Conservation (phyloP, 1,140 invertebrate species). For the Drosophila arizonae region DNA sequence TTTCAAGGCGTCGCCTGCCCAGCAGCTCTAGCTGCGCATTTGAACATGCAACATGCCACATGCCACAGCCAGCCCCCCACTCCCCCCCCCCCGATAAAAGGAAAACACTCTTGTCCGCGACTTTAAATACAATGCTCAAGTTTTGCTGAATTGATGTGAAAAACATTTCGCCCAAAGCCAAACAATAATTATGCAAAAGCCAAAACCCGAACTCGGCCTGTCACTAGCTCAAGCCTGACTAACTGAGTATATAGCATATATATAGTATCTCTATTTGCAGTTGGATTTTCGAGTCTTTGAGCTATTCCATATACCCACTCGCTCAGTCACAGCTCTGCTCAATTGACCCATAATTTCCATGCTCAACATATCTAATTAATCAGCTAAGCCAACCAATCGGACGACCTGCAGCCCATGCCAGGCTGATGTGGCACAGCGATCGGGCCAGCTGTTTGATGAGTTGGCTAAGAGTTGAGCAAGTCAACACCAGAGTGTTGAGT, state of each 20-base stretch:
- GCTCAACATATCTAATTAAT: neutral
- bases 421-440: neutral
- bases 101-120: no score
- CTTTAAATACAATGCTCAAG: slow-evolving; percentile 21
- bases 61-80: neutral
- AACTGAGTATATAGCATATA: no score
- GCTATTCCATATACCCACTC: no score
- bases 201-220: neutral
- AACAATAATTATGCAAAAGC: neutral
- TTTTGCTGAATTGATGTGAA: neutral
- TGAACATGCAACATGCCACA: slow-evolving; percentile 60
- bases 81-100: neutral
- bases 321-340: no score
- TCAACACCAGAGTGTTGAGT: neutral
- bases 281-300: neutral
- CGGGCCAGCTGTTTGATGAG: neutral
- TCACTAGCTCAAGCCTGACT: no score
- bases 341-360: neutral
- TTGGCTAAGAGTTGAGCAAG: neutral
- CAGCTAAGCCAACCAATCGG: no score
- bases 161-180: slow-evolving; percentile 5
- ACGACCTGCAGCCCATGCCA: no score
- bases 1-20: slow-evolving; percentile 40
- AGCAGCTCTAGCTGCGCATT: slow-evolving; percentile 44
- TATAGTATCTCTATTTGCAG: no score